Evolutionary conservation across 2,797 vertebrate species (phyloP), one percentile per base, ranked within the genome.

Genomic region (Anisognathus igniventris): DNA sequence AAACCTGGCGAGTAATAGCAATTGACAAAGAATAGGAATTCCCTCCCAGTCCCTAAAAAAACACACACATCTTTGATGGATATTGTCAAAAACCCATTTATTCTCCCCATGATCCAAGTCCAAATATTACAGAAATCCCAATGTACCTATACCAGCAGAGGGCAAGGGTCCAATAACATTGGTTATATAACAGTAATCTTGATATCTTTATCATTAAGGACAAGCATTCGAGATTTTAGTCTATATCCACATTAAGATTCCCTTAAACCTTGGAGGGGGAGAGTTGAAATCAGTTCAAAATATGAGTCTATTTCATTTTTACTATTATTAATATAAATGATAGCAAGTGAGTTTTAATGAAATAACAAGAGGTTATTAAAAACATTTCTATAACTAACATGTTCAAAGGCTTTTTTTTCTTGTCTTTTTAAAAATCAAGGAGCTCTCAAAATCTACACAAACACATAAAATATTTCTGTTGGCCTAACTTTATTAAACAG

Each of bases 251-350:
- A 17, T 3, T 35, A 15, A n/a, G 16, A 31, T 44, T 65, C 5
- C 4, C 4, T 14, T 68, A 78, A 74, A 71, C 1, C 1, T 56
- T 64, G 15, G 28, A 56, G 1, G 2, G 1, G 3, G 8, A 68
- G 3, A 24, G 2, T 10, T 33, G 64, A 74, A 3, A 28, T 27
- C 3, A 72, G 2, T 19, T 53, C 3, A 86, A 8, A 77, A 56
- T 16, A 31, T 50, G 16, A 14, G 2, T 22, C 23, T 58, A 28
- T 24, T 76, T 82, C 7, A 33, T 44, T 14, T 8, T 68, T 66
- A 12, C 1, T 54, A 0, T 45, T 62, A 47, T 25, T 64, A 68
- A 37, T 12, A 11, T 8, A 73, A 48, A 5, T 33, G 4, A 64
- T 40, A 56, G 1, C 1, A 76, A 39, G 6, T 1, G 5, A 39